Evolutionary conservation across 2,113 vertebrate species (phyloP), one percentile per base, ranked within the genome.

Genomic region (Coturnix japonica): DNA sequence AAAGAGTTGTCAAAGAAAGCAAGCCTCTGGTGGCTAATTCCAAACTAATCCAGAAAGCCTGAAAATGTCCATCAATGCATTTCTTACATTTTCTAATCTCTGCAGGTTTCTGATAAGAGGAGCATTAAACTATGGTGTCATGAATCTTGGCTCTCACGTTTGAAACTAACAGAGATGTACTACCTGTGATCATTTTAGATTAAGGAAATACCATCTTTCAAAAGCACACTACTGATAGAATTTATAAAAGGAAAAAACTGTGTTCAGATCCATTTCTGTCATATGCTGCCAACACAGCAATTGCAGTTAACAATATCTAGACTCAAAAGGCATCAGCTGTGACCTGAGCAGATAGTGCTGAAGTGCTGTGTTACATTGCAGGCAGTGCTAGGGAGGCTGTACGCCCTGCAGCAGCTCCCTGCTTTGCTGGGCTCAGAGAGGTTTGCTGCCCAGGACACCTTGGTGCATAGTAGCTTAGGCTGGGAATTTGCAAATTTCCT

Each of bases 121-220:
- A 81, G 79, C 91, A 84, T 90, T 87, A 91, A 92, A 69, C 85
- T 83, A 54, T 13, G 49, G 78, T 89, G 87, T 91, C 85, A 83
- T 75, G 81, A 95, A 83, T 96, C 89, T 80, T 88, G 87, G 69
- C 87, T 94, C 82, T 92, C 79, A n/a, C 7, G 0, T 91, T 87
- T 83, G 89, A 91, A 93, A 81, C 81, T 85, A 93, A 80, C 78
- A 89, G 89, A 95, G 89, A 93, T 80, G 69, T 89, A 88, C 72
- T 93, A 88, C 79, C 89, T 93, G 79, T 94, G 94, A 94, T 96
- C 81, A 66, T 91, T 91, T 91, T 66, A 84, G 92, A 94, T 95
- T 89, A 94, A 66, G 94, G 79, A 91, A 93, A 75, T 61, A 8
- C 65, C 66, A 54, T 74, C 75, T 92, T 90, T 96, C 87, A 87